phyloP scores from a whole-genome alignment of 2,888 invertebrate species.

The Tortrix viridana region DNA sequence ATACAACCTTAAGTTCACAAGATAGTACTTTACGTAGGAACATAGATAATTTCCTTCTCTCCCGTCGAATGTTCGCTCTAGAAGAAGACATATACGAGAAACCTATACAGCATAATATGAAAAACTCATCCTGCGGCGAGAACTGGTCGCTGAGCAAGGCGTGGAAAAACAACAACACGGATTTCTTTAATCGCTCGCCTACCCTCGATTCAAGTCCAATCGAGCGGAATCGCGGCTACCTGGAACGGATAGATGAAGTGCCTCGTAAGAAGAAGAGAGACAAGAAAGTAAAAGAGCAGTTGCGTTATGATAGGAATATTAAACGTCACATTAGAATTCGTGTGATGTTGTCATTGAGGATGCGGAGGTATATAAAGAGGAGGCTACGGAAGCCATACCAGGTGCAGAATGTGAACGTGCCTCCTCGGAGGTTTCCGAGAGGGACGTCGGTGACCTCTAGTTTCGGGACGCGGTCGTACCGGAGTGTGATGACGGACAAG shows the following conservation, averaged over 20 bases:
- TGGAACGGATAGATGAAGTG: slow-evolving; percentile 74
- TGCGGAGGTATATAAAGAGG: slow-evolving; percentile 82
- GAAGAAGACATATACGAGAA: slow-evolving; percentile 78
- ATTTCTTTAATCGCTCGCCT: slow-evolving; percentile 66
- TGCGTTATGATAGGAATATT: slow-evolving; percentile 84
- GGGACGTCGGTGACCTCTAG: slow-evolving; percentile 67
- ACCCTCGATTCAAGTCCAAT: slow-evolving; percentile 57
- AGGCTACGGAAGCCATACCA: slow-evolving; percentile 58
- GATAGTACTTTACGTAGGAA: slow-evolving; percentile 71
- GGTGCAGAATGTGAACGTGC: slow-evolving; percentile 60
- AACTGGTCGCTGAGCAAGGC: slow-evolving; percentile 82
- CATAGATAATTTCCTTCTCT: slow-evolving; percentile 72
- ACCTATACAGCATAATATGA: slow-evolving; percentile 63
- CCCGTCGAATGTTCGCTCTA: slow-evolving; percentile 69
- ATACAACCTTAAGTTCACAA: slow-evolving; percentile 71
- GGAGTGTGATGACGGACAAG: slow-evolving; percentile 74
- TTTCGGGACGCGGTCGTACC: slow-evolving; percentile 74
- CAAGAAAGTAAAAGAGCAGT: slow-evolving; percentile 73
- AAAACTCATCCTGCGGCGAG: slow-evolving; percentile 72
- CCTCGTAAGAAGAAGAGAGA: slow-evolving; percentile 63
- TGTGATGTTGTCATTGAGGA: slow-evolving; percentile 87
- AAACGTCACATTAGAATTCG: slow-evolving; percentile 87
- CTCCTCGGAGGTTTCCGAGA: slow-evolving; percentile 68
- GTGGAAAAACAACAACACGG: slow-evolving; percentile 71
- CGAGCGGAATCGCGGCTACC: slow-evolving; percentile 55